Conservation (phyloP, 2,888 invertebrate species). For the Spialia ferax region DNA sequence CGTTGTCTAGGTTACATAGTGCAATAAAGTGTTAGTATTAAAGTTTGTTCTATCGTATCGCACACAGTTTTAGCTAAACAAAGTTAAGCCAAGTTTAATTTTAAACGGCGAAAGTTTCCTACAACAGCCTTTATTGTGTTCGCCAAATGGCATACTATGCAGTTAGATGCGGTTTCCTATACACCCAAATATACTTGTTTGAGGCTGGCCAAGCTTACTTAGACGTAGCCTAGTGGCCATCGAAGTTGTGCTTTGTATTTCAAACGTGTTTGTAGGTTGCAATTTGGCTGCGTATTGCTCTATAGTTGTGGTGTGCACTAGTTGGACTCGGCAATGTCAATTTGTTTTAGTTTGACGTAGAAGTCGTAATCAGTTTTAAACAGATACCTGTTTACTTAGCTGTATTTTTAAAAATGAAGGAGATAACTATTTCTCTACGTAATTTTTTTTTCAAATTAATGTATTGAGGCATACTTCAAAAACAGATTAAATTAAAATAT, state of each 20-base stretch:
- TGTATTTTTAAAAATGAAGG: too few species aligned
- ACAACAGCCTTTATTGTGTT: conserved; percentile 30
- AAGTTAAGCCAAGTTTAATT: conserved; percentile 38
- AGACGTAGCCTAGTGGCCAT: conserved; percentile 29
- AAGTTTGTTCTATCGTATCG: conserved; percentile 14
- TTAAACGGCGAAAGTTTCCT: conserved; percentile 37
- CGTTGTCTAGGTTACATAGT: neutral
- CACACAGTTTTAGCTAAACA: conserved; percentile 24
- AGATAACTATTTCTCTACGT: too few species aligned
- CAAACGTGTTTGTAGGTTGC: conserved; percentile 32
- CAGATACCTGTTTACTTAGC: too few species aligned
- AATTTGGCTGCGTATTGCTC: conserved; percentile 29
- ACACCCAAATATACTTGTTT: conserved; percentile 38
- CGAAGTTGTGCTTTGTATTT: conserved; percentile 29
- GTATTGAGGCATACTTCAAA: too few species aligned
- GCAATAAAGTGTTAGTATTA: conserved; percentile 58
- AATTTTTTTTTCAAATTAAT: too few species aligned
- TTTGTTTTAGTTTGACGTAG: neutral
- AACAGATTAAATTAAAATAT: too few species aligned
- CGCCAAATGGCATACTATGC: conserved; percentile 38
- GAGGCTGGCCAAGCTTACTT: conserved; percentile 34
- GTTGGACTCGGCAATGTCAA: neutral
- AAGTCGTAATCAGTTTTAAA: neutral
- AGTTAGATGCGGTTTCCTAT: conserved; percentile 35
- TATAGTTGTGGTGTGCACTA: neutral